Evolutionary conservation across 2,113 vertebrate species (phyloP).

Genomic region (Hemiscyllium ocellatum): DNA sequence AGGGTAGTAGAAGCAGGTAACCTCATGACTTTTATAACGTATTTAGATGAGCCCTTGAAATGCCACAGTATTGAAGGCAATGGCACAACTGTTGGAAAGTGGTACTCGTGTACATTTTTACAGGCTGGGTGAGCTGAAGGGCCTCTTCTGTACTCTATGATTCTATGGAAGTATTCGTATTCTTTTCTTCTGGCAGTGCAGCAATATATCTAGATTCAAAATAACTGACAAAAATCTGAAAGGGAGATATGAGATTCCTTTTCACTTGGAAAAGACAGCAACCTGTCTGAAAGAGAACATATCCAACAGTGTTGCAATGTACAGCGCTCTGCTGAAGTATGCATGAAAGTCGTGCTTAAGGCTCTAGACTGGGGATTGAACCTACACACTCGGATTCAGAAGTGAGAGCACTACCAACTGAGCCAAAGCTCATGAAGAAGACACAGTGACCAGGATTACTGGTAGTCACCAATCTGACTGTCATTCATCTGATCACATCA

Average conservation of each 20-base stretch:
- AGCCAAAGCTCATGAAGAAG: not conserved
- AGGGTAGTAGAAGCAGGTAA: too few relatives aligned
- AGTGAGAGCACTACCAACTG: not conserved
- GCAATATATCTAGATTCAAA: too few relatives aligned
- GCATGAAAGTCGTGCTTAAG: not conserved
- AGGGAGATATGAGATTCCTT: too few relatives aligned
- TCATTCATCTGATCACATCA: not conserved
- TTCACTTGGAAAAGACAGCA: not conserved
- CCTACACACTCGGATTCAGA: not conserved
- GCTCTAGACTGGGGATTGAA: not conserved
- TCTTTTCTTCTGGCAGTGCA: too few relatives aligned
- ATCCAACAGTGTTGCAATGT: not conserved
- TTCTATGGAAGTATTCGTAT: not conserved
- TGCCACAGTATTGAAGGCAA: too few relatives aligned
- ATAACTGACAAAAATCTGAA: too few relatives aligned
- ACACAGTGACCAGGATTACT: not conserved
- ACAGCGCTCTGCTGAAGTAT: not conserved
- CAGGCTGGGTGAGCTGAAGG: not conserved
- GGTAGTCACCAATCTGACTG: too few relatives aligned
- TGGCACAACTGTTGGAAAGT: too few relatives aligned
- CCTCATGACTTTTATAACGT: too few relatives aligned
- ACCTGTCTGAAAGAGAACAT: not conserved
- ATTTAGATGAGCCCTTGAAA: too few relatives aligned
- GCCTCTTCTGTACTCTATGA: not conserved
- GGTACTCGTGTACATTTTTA: too few relatives aligned